Percentiles rank a stretch among this genome's conserved stretches.
phyloP scores from a whole-genome alignment of 2,113 vertebrate species.

The Rhizomys pruinosus region DNA sequence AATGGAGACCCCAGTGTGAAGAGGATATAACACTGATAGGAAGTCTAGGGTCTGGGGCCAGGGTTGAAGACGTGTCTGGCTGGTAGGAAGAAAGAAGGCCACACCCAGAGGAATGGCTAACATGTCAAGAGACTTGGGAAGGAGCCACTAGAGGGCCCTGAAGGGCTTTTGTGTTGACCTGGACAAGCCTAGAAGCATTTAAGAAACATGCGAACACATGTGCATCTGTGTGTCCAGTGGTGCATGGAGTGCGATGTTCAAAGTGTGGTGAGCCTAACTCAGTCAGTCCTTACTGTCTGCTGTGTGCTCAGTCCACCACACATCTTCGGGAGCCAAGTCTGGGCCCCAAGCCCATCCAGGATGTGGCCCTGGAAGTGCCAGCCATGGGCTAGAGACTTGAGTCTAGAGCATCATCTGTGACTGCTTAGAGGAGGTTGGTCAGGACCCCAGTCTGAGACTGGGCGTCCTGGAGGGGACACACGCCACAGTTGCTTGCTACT shows the following conservation, averaged over 20 bases:
- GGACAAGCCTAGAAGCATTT: neutral
- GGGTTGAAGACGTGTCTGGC: neutral
- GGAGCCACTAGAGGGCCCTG: neutral
- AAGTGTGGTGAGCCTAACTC: neutral
- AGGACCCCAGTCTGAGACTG: neutral
- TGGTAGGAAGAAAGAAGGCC: constrained; percentile 58
- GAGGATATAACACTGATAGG: no score
- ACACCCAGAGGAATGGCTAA: neutral
- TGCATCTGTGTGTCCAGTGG: no score
- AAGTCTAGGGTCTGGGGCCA: neutral
- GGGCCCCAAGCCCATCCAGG: constrained; percentile 80
- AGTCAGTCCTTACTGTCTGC: neutral
- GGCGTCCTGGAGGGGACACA: neutral
- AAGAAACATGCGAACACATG: neutral
- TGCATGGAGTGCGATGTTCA: neutral
- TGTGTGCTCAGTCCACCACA: neutral
- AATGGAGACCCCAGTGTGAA: neutral
- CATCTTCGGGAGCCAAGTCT: constrained; percentile 75
- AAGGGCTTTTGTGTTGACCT: neutral
- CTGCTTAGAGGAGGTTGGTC: constrained; percentile 90
- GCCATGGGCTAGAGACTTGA: constrained; percentile 82
- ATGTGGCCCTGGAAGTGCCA: constrained; percentile 86
- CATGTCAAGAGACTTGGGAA: neutral
- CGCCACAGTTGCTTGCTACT: neutral
- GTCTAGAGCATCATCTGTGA: constrained; percentile 88